These are phyloP conservation scores for Eclectus roratus DNA, from an alignment of 2,113 vertebrate species.

Conservation along the genomic window DNA sequence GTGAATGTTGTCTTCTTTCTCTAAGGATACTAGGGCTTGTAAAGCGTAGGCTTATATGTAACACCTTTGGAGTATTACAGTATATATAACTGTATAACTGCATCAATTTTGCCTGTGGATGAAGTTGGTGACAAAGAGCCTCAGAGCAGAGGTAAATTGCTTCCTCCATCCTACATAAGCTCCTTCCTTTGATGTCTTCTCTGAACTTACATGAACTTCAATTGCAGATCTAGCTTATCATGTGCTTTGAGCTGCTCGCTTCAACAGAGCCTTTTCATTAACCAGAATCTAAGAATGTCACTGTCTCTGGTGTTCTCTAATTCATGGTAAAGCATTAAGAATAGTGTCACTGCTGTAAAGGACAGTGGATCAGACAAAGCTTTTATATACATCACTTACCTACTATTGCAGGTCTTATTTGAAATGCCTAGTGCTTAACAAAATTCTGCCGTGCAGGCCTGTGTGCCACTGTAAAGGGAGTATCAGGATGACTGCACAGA, in stretches of 20 bases:
- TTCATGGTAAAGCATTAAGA: neutral
- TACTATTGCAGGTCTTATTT: neutral
- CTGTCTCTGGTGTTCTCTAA: neutral
- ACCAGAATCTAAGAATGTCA: neutral
- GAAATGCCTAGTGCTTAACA: neutral
- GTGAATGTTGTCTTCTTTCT: neutral
- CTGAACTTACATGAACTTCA: neutral
- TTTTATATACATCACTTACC: neutral
- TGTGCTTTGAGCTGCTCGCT: neutral
- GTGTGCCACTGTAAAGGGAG: neutral
- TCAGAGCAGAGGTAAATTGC: neutral
- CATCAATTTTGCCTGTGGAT: neutral
- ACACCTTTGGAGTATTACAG: neutral
- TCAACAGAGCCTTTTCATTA: constrained; percentile 1
- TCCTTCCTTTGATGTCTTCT: neutral
- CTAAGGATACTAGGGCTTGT: neutral
- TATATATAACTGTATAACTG: neutral
- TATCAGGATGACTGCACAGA: neutral
- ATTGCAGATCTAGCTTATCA: neutral
- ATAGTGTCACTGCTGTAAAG: neutral
- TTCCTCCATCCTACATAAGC: neutral
- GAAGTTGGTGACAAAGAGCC: neutral
- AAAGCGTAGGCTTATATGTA: neutral
- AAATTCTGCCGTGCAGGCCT: neutral
- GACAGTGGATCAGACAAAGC: neutral